These are phyloP conservation scores for Phoeniculus purpureus DNA, from an alignment of 2,797 vertebrate species.

Conservation along the genomic window DNA sequence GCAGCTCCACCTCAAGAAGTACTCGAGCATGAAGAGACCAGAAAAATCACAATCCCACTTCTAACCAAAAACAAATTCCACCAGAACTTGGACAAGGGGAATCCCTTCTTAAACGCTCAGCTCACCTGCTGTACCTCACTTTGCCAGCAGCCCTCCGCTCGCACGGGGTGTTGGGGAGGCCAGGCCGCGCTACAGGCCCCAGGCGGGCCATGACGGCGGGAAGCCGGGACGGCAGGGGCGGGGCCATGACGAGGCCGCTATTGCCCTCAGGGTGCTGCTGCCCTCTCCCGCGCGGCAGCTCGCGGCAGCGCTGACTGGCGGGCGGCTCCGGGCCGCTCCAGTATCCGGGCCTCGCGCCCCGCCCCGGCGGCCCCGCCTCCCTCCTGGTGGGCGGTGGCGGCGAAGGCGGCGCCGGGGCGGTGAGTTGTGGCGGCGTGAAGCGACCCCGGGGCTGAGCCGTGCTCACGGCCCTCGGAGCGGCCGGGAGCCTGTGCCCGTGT, in stretches of 20 bases:
- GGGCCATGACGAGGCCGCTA: fast-evolving
- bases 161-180: fast-evolving
- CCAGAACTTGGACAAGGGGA: too few species aligned
- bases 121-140: fast-evolving
- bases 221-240: too few species aligned
- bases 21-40: not conserved
- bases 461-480: not conserved
- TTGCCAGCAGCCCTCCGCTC: not conserved
- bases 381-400: too few species aligned
- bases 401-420: not conserved
- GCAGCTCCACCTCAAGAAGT: not conserved
- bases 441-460: fast-evolving
- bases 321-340: too few species aligned
- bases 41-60: not conserved
- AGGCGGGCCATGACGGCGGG: too few species aligned
- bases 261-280: not conserved
- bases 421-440: not conserved
- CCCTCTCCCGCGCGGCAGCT: too few species aligned
- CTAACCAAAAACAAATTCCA: not conserved
- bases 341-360: too few species aligned
- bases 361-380: too few species aligned
- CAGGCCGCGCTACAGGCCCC: not conserved
- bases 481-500: too few species aligned
- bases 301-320: too few species aligned
- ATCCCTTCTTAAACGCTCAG: not conserved